phyloP scores from a whole-genome alignment of 2,888 invertebrate genomes.

The Cephalotes varians region DNA sequence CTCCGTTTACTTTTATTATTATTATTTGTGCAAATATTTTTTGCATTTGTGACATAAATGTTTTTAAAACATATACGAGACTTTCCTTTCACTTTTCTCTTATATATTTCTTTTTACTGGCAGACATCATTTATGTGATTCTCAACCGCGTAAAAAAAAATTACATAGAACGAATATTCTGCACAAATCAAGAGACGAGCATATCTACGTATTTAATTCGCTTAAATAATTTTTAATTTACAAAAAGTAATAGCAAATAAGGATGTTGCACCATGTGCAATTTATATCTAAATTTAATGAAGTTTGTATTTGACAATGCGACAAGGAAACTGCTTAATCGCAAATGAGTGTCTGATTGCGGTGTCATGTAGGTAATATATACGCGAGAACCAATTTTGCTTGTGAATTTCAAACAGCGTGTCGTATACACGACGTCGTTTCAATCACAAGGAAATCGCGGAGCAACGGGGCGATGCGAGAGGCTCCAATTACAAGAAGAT shows the following conservation, averaged over 20 bases:
- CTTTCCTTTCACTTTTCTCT: no score
- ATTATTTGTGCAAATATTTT: no score
- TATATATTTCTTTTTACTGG: no score
- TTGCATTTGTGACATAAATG: no score
- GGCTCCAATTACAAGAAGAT: slow-evolving; percentile 57
- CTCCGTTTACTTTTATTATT: no score
- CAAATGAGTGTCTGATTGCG: slow-evolving; percentile 35
- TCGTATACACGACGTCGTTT: slow-evolving; percentile 35
- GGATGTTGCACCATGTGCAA: not conserved
- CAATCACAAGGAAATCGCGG: slow-evolving; percentile 56
- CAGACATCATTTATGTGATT: no score
- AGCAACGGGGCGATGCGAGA: slow-evolving; percentile 23
- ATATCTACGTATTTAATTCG: not conserved
- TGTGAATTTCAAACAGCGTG: slow-evolving; percentile 33
- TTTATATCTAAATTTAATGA: not conserved
- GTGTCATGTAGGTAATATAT: not conserved
- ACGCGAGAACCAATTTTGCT: slow-evolving; percentile 30
- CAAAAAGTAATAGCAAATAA: not conserved
- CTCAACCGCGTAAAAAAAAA: no score
- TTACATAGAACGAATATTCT: no score
- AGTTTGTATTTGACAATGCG: slow-evolving; percentile 3
- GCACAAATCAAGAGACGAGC: no score
- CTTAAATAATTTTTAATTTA: slow-evolving; percentile 12
- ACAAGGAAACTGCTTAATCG: slow-evolving; percentile 18
- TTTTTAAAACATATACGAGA: no score